Conservation (phyloP, 2,888 invertebrate genomes). For the Cyaniris semiargus region DNA sequence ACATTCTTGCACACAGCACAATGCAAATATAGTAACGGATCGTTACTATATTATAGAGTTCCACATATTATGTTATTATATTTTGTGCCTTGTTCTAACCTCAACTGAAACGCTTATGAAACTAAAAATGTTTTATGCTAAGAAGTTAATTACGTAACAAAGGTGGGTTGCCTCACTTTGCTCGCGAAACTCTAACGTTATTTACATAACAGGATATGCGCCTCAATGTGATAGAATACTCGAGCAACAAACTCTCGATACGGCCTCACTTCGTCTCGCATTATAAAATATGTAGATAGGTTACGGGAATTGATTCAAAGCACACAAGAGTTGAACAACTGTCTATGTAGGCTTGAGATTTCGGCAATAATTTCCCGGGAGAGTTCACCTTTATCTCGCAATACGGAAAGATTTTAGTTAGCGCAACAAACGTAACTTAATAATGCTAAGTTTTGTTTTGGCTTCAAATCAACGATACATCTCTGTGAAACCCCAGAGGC, state of each 20-base stretch:
- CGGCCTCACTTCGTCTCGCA: conserved; percentile 67
- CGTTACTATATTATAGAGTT: neutral
- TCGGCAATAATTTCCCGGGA: conserved; percentile 77
- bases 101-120: neutral
- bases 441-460: conserved; percentile 29
- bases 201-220: conserved; percentile 9
- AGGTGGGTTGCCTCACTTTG: neutral
- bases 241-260: conserved; percentile 44
- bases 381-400: conserved; percentile 69
- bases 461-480: neutral
- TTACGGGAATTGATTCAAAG: conserved; percentile 78
- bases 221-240: conserved; percentile 5
- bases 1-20: neutral
- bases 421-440: conserved; percentile 20
- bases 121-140: neutral
- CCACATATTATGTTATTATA: too few species aligned
- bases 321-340: conserved; percentile 71
- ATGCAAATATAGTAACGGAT: neutral
- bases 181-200: conserved; percentile 1
- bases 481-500: conserved; percentile 11
- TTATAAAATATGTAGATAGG: conserved; percentile 79
- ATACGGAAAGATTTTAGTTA: conserved; percentile 63
- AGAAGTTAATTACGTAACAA: conserved; percentile 14
- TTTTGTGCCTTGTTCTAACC: too few species aligned
- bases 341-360: conserved; percentile 73